phyloP scores from a whole-genome alignment of 2,888 invertebrate species.

The Ariolimax columbianus region DNA sequence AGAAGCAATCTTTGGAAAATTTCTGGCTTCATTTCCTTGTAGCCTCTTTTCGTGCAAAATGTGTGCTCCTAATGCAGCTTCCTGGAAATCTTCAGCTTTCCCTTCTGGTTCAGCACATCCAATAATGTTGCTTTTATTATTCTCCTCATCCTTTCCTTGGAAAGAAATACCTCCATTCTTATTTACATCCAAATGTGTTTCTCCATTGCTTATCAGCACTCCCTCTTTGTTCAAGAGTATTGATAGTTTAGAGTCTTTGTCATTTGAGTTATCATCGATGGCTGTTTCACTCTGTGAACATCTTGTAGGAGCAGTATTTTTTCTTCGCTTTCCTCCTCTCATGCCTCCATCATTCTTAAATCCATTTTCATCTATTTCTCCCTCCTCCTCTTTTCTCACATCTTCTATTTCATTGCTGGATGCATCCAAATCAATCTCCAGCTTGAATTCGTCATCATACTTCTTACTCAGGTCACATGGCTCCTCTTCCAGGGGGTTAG shows the following conservation, averaged over 20 bases:
- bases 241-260: constrained; percentile 55
- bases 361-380: constrained; percentile 59
- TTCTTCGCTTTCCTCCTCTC: constrained; percentile 67
- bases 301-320: constrained; percentile 73
- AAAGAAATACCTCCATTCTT: background rate
- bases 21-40: constrained; percentile 48
- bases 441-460: constrained; percentile 41
- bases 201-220: constrained; percentile 18
- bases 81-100: background rate
- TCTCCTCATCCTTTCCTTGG: background rate
- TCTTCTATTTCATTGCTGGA: constrained; percentile 20
- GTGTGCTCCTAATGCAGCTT: background rate
- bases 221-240: constrained; percentile 15
- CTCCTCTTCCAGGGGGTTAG: constrained; percentile 29
- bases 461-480: constrained; percentile 52
- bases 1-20: constrained; percentile 64
- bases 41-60: constrained; percentile 13
- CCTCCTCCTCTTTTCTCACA: constrained; percentile 39
- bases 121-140: background rate
- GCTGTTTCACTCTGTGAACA: constrained; percentile 69
- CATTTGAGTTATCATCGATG: constrained; percentile 69
- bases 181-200: background rate
- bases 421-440: constrained; percentile 49
- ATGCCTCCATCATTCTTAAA: constrained; percentile 59
- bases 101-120: background rate